Base-by-base conservation (phyloP, 2,888 invertebrate species). In the Parnassius smintheus region DNA sequence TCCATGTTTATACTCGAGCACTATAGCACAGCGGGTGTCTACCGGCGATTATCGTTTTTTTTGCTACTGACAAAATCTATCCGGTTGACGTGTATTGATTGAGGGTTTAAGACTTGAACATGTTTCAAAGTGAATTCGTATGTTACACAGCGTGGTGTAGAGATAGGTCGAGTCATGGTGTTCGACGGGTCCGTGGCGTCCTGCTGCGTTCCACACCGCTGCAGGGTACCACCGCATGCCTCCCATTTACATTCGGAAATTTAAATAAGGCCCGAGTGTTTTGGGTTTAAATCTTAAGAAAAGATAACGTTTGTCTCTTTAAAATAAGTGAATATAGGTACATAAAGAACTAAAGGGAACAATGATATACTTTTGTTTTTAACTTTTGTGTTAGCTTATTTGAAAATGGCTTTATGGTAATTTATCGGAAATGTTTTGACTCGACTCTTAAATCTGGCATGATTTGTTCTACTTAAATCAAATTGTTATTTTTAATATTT, bases 121-220 rank as follows among this genome's bases (percentile, higher is more conserved):
- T 77, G 80, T 76, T 78, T 81, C 72, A 77, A 88, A 91, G 89
- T 86, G 86, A 81, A 82, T 88, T 88, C 76, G 82, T 86, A 83
- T 91, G 91, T 91, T 85, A 82, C 91, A 75, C 91, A 88, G 91
- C 91, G 78, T 91, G 91, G 76, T 72, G 85, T 75, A 74, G 73
- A 80, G 83, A 84, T 81, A 77, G 85, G 85, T 82, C 83, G 78
- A 81, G 80, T 75, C 81, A 81, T 80, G 83, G 81, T 75, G 77
- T 74, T 76, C 69, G 77, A 76, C 74, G 77, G 73, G 72, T 75
- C 62, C 63, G 68, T 65, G 77, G 72, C 78, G 81, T 77, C 91
- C 90, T 77, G 89, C 72, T 71, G 90, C 56, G 89, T 66, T 65
- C 59, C 67, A 70, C 73, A 77, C 66, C 75, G 79, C 81, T 78